Percentiles rank a stretch among this genome's conserved stretches.
Evolutionary conservation across 2,797 vertebrate genomes (phyloP).

Genomic region (Gobio occitaniae): DNA sequence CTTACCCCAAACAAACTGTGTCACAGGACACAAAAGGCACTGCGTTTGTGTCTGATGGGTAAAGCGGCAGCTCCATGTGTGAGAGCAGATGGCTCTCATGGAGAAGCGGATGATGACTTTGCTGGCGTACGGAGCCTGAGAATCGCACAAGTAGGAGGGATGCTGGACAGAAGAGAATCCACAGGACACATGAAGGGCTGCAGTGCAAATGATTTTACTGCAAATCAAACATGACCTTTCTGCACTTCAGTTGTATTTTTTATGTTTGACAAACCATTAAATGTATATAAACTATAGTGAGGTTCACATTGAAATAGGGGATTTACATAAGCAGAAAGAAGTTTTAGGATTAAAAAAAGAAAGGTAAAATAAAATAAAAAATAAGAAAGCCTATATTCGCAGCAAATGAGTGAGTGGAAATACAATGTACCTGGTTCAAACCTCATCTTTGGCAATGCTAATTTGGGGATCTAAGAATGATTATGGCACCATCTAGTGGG

Average conservation of each 20-base stretch:
- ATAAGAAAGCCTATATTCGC: background rate
- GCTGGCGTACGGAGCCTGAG: slow-evolving; percentile 43
- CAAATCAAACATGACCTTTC: background rate
- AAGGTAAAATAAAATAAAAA: background rate
- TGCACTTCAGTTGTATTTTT: background rate
- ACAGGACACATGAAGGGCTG: background rate
- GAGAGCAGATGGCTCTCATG: slow-evolving; percentile 59
- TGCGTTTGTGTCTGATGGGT: slow-evolving; percentile 10
- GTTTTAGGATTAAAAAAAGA: background rate
- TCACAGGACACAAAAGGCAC: background rate
- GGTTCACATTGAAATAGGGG: background rate
- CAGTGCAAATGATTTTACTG: too few species aligned
- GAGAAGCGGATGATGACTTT: slow-evolving; percentile 52
- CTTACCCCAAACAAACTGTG: background rate
- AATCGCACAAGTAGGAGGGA: slow-evolving; percentile 39
- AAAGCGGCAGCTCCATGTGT: slow-evolving; percentile 25
- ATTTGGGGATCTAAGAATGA: background rate
- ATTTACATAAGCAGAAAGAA: background rate
- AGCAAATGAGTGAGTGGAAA: background rate
- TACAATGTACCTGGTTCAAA: background rate
- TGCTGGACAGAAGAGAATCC: background rate
- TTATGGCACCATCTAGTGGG: slow-evolving; percentile 69
- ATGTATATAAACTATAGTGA: background rate
- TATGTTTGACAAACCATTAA: background rate
- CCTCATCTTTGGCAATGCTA: background rate